Conservation (phyloP, 2,797 vertebrate genomes). For the Manis pentadactyla region DNA sequence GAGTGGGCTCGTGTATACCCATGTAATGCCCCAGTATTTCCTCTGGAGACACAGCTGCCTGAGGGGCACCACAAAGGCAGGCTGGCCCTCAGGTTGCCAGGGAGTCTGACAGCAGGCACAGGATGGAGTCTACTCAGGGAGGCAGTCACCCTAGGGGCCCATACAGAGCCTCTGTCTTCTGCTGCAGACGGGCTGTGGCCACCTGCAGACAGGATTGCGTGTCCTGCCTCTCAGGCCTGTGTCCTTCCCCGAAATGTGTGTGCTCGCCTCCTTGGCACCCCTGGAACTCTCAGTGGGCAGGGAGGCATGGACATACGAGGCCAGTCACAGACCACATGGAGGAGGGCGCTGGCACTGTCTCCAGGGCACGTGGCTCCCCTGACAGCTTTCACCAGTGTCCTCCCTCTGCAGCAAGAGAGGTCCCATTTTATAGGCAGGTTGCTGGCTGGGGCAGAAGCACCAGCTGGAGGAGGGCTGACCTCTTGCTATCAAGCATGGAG, state of each 20-base stretch:
- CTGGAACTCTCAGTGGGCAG: background rate
- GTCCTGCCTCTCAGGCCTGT: background rate
- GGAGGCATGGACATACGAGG: background rate
- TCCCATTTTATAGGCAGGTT: background rate
- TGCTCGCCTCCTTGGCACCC: background rate
- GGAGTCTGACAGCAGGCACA: background rate
- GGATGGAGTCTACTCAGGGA: background rate
- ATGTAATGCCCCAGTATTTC: background rate
- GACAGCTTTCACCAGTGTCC: rapidly evolving
- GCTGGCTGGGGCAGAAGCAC: too few species aligned
- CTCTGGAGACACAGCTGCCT: background rate
- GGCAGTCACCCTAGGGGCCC: background rate
- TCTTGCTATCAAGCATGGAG: background rate
- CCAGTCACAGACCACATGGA: background rate
- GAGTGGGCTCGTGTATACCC: background rate
- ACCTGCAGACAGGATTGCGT: background rate
- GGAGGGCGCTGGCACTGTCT: background rate
- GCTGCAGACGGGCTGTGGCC: background rate
- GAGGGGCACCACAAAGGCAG: background rate
- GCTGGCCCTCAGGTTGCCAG: background rate
- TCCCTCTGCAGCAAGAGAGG: background rate
- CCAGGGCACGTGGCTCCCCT: background rate
- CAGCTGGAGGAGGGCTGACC: background rate
- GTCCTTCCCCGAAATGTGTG: background rate
- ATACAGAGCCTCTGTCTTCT: background rate